Evolutionary conservation across 2,888 invertebrate species (phyloP).

Genomic region (Tryphoninae sp.): DNA sequence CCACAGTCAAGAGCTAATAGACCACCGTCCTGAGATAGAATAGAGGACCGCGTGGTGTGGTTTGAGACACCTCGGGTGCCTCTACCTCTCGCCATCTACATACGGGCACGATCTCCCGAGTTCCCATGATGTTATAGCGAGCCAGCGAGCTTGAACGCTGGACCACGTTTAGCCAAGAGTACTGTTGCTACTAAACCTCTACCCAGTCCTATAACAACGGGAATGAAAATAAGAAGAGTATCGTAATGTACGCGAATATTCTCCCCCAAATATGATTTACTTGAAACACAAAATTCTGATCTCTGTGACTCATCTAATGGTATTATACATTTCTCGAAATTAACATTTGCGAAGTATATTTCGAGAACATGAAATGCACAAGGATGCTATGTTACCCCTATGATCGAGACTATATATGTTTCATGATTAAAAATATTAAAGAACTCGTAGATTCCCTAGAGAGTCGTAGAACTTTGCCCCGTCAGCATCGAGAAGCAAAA

Average conservation of each 20-base stretch:
- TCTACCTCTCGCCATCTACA: conserved; percentile 74
- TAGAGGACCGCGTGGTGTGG: conserved; percentile 71
- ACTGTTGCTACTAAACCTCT: conserved; percentile 29
- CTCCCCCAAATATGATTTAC: neutral
- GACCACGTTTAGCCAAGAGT: conserved; percentile 40
- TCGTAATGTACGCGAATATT: neutral
- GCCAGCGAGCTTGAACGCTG: conserved; percentile 44
- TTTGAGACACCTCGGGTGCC: conserved; percentile 73
- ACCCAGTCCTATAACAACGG: conserved; percentile 25
- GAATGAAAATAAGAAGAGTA: conserved; percentile 19
- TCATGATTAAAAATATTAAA: neutral
- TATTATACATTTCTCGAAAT: no score
- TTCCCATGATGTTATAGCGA: conserved; percentile 70
- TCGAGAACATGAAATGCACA: no score
- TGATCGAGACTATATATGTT: conserved; percentile 25
- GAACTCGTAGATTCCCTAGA: conserved; percentile 23
- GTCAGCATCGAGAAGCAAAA: conserved; percentile 27
- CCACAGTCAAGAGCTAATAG: conserved; percentile 75
- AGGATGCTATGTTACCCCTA: neutral
- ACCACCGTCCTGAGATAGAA: conserved; percentile 74
- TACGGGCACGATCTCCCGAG: conserved; percentile 74
- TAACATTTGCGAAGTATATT: no score
- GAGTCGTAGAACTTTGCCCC: conserved; percentile 20
- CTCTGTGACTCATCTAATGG: no score
- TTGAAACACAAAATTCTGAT: no score